Percentiles rank a stretch among this genome's conserved stretches.
Evolutionary conservation across 1,140 invertebrate genomes (phyloP).

Genomic region (Metopolophium dirhodum): DNA sequence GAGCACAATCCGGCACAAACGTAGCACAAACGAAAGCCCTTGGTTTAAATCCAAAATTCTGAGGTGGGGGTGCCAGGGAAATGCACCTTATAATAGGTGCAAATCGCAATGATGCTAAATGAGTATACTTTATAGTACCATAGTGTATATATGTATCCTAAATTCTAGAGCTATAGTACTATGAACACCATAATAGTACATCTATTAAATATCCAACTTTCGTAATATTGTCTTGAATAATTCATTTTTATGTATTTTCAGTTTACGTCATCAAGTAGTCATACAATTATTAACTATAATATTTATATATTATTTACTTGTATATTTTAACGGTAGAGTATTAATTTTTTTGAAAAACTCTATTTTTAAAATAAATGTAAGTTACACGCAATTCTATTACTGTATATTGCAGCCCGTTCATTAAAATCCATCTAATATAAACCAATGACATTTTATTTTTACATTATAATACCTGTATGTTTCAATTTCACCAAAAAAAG

Average conservation of each 20-base stretch:
- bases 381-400: neutral
- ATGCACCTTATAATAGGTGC: no score
- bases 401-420: neutral
- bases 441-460: neutral
- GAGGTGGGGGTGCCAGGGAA: no score
- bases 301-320: neutral
- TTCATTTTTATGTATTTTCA: neutral
- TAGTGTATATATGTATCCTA: no score
- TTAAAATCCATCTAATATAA: no score
- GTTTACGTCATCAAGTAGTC: neutral
- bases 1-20: no score
- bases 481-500: neutral
- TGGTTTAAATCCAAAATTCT: no score
- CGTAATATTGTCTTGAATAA: neutral
- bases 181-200: neutral
- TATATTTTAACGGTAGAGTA: neutral
- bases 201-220: neutral
- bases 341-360: neutral
- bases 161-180: no score
- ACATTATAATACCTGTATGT: neutral
- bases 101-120: no score
- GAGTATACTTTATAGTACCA: no score
- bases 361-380: neutral
- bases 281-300: neutral
- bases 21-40: no score